phyloP scores from a whole-genome alignment of 1,140 invertebrate species.

The Microvelia longipes region DNA sequence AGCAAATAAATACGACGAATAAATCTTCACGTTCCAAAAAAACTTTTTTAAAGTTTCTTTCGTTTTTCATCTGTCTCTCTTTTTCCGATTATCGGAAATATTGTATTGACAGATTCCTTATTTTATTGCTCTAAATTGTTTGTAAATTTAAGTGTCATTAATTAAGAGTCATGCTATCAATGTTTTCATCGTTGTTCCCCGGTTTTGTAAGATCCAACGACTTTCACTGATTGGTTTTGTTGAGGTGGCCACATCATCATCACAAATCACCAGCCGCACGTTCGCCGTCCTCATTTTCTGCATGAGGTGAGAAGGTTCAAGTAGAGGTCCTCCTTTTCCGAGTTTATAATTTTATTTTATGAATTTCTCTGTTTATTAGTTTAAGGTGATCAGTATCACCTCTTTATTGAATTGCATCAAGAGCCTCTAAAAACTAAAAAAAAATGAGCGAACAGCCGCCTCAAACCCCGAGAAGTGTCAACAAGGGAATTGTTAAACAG shows the following conservation, averaged over 20 bases:
- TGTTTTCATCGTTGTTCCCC: too few relatives aligned
- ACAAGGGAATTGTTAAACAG: slow-evolving; percentile 11
- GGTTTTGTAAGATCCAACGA: background rate
- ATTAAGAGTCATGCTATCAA: too few relatives aligned
- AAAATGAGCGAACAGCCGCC: slow-evolving; percentile 8
- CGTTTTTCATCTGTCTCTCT: too few relatives aligned
- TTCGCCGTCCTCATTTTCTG: background rate
- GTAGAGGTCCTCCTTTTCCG: background rate
- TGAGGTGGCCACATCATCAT: slow-evolving; percentile 6
- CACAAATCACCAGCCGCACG: background rate
- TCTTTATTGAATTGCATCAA: slow-evolving; percentile 3
- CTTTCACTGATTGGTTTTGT: background rate
- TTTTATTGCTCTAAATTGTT: too few relatives aligned
- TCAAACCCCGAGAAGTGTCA: background rate
- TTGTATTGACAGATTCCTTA: too few relatives aligned
- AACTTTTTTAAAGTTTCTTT: too few relatives aligned
- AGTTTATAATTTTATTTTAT: background rate
- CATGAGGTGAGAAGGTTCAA: slow-evolving; percentile 4
- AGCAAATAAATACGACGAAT: too few relatives aligned
- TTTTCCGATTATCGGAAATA: too few relatives aligned
- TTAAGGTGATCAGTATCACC: background rate
- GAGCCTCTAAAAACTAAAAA: slow-evolving; percentile 1
- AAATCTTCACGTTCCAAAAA: too few relatives aligned
- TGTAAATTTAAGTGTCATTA: too few relatives aligned
- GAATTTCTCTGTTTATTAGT: background rate